Conservation (phyloP, 2,113 vertebrate species). For the Melierax canorus region DNA sequence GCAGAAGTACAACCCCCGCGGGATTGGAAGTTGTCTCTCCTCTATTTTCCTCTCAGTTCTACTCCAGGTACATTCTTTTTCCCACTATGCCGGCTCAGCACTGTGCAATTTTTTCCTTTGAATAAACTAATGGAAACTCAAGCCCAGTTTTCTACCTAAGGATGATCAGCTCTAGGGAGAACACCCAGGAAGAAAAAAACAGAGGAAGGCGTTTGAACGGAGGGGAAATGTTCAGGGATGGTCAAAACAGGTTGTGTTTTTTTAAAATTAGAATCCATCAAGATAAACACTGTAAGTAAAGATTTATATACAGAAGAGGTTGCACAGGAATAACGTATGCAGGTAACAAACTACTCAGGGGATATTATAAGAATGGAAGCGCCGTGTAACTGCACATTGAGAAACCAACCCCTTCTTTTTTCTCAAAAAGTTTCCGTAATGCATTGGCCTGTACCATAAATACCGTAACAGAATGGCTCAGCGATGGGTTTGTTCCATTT, state of each 20-base stretch:
- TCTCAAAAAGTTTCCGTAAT: not conserved
- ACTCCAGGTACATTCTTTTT: not conserved
- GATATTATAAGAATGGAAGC: not conserved
- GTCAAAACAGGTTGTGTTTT: not conserved
- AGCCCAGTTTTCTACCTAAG: not conserved
- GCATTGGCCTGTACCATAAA: not conserved
- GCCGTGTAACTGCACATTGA: not conserved
- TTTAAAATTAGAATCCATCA: not conserved
- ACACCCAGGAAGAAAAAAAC: not conserved
- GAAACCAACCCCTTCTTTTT: not conserved
- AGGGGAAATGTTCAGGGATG: not conserved
- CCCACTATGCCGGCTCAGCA: accelerated
- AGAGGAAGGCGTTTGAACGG: not conserved
- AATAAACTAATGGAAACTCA: not conserved
- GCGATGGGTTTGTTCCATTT: not conserved
- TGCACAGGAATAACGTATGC: not conserved
- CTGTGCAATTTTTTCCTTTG: not conserved
- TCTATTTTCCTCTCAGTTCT: not conserved
- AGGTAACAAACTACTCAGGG: not conserved
- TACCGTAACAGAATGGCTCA: not conserved
- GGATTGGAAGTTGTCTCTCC: not conserved
- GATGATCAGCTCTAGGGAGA: not conserved
- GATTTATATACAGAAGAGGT: not conserved
- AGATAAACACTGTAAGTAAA: not conserved
- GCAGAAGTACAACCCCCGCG: not conserved